Conservation (phyloP, 2,113 vertebrate species). For the Phaethon lepturus region DNA sequence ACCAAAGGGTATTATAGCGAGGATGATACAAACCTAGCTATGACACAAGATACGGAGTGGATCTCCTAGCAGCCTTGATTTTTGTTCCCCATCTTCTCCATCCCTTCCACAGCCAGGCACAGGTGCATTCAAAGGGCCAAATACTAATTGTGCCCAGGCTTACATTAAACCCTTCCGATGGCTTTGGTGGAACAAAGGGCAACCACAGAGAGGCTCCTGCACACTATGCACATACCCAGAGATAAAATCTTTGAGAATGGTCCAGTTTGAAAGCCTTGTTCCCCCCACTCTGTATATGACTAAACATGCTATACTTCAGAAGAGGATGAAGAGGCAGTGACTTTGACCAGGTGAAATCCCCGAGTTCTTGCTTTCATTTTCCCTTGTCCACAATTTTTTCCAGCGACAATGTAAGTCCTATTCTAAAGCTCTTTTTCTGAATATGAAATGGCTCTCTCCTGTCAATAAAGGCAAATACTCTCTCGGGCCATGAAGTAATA, state of each 20-base stretch:
- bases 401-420: background rate
- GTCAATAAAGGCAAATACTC: background rate
- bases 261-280: background rate
- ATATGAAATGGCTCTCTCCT: background rate
- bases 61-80: background rate
- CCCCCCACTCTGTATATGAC: background rate
- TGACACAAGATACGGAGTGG: background rate
- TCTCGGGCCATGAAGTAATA: background rate
- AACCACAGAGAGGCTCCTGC: background rate
- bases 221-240: background rate
- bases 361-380: slow-evolving; percentile 7
- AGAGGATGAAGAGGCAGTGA: background rate
- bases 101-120: background rate
- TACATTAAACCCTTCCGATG: background rate
- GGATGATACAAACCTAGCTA: background rate
- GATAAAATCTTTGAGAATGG: background rate
- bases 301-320: background rate
- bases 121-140: background rate
- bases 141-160: background rate
- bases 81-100: background rate
- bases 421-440: background rate
- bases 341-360: background rate
- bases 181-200: background rate
- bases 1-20: background rate
- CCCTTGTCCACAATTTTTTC: background rate